Percentiles rank a stretch among this genome's conserved stretches.
phyloP scores from a whole-genome alignment of 2,888 invertebrate species.

The Rhagonycha fulva region DNA sequence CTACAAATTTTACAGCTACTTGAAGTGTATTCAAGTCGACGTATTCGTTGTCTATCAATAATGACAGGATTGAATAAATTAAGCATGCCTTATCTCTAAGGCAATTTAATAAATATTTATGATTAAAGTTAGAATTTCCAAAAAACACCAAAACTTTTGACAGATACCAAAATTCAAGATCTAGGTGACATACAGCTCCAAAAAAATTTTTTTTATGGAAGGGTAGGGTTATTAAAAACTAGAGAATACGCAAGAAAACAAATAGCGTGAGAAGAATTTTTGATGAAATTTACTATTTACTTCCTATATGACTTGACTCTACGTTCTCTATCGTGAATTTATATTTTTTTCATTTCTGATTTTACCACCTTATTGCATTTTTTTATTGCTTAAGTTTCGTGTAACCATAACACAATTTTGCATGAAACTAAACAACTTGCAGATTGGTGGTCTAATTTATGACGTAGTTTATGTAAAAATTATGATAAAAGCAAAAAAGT shows the following conservation, averaged over 20 bases:
- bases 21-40: neutral
- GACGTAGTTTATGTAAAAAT: neutral
- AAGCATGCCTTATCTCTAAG: neutral
- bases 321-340: neutral
- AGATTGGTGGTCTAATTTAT: neutral
- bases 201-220: neutral
- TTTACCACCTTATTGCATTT: neutral
- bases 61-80: neutral
- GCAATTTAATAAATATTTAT: neutral
- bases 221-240: neutral
- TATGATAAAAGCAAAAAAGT: neutral
- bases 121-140: neutral
- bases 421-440: neutral
- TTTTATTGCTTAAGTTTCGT: neutral
- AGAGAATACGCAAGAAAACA: neutral
- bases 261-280: neutral
- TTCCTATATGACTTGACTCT: too few species aligned
- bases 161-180: too few species aligned
- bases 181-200: neutral
- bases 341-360: neutral
- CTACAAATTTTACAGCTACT: constrained; percentile 3
- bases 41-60: neutral
- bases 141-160: neutral
- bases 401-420: neutral
- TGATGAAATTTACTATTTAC: neutral